phyloP scores from a whole-genome alignment of 2,797 vertebrate species.

The Danio albolineatus region DNA sequence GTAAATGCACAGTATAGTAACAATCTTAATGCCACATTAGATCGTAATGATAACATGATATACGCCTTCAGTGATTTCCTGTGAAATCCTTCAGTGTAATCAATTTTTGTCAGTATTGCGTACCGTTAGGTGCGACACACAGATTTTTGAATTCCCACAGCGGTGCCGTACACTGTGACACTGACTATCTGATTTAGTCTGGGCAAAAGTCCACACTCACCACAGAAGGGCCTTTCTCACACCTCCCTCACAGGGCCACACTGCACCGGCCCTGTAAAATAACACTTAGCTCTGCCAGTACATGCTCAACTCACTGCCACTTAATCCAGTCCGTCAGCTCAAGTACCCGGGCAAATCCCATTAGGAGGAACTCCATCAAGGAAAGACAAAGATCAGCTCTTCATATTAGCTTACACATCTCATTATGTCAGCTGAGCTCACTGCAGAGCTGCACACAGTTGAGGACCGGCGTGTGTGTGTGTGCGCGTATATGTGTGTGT shows the following conservation, averaged over 20 bases:
- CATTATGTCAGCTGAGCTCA: constrained; percentile 62
- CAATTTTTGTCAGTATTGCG: no score
- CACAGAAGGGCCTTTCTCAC: constrained; percentile 17
- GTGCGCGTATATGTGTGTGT: constrained; percentile 35
- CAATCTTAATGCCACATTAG: no score
- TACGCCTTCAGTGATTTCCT: no score
- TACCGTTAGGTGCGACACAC: background rate
- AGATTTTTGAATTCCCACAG: constrained; percentile 12
- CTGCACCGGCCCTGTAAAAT: constrained; percentile 60
- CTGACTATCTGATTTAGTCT: constrained; percentile 5
- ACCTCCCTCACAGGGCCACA: constrained; percentile 13
- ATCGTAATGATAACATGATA: no score
- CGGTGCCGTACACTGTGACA: background rate
- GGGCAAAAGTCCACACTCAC: constrained; percentile 12
- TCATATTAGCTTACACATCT: constrained; percentile 71
- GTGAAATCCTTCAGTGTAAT: no score
- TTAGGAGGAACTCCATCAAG: constrained; percentile 61
- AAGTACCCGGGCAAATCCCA: constrained; percentile 67
- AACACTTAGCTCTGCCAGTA: constrained; percentile 70
- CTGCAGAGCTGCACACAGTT: constrained; percentile 19
- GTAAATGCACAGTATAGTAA: no score
- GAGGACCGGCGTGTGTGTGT: background rate
- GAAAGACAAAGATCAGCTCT: constrained; percentile 62
- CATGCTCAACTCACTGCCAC: constrained; percentile 67
- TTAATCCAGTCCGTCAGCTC: constrained; percentile 72